These are phyloP conservation scores for Hemitrygon akajei DNA, from an alignment of 2,797 vertebrate genomes.

Conservation along the genomic window DNA sequence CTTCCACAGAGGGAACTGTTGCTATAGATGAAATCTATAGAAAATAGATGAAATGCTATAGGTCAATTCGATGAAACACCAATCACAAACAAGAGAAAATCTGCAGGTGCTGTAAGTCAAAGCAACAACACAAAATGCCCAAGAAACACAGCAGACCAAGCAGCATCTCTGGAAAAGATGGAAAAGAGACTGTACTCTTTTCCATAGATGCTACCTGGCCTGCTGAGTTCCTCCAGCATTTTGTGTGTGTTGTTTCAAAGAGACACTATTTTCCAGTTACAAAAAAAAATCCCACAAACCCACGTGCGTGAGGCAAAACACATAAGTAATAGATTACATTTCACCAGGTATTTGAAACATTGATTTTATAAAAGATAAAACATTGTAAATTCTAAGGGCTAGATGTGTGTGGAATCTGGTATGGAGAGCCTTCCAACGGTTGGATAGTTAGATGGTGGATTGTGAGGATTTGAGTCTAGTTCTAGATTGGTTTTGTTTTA, in stretches of 20 bases:
- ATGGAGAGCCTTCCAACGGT: background rate
- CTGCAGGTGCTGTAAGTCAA: too few species aligned
- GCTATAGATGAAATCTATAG: too few species aligned
- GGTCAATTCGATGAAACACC: conserved; percentile 25
- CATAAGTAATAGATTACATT: background rate
- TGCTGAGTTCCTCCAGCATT: too few species aligned
- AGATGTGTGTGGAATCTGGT: background rate
- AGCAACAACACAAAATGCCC: too few species aligned
- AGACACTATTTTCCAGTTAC: conserved; percentile 15
- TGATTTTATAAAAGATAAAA: background rate
- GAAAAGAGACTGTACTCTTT: too few species aligned
- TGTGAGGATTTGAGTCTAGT: background rate
- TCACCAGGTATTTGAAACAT: background rate
- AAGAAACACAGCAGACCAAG: too few species aligned
- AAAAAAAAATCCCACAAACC: background rate
- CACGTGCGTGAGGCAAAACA: background rate
- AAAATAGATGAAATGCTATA: too few species aligned
- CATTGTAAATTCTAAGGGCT: background rate
- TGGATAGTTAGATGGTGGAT: background rate
- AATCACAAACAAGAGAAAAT: background rate
- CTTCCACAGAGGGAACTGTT: conserved; percentile 2
- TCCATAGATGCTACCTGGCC: too few species aligned
- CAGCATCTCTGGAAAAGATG: too few species aligned
- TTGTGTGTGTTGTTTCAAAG: too few species aligned
- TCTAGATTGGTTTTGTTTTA: background rate